These are phyloP conservation scores for Pelodiscus sinensis DNA, from an alignment of 2,113 vertebrate species.

Conservation along the genomic window DNA sequence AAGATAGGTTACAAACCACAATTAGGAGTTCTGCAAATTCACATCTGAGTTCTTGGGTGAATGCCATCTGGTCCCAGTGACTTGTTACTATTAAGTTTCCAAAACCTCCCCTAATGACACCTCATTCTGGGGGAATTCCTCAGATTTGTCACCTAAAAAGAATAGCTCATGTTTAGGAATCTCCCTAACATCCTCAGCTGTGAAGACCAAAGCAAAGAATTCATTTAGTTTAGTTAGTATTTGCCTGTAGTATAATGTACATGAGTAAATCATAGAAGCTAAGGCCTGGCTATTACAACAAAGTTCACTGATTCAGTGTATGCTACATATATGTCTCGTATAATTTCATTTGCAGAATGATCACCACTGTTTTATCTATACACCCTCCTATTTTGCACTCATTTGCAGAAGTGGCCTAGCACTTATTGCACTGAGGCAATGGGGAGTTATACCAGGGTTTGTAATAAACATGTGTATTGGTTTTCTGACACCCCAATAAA, in stretches of 20 bases:
- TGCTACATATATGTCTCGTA: not conserved
- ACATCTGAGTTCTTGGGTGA: too few species aligned
- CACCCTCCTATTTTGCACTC: not conserved
- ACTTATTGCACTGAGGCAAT: not conserved
- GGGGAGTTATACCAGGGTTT: not conserved
- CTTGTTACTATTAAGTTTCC: too few species aligned
- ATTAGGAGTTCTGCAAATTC: too few species aligned
- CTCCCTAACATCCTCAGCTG: too few species aligned
- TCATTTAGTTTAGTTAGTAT: not conserved
- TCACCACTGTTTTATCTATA: not conserved
- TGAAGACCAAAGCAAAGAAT: too few species aligned
- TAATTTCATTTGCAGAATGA: not conserved
- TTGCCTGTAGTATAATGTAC: conserved; percentile 46
- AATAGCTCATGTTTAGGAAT: too few species aligned
- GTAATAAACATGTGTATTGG: not conserved
- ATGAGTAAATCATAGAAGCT: conserved; percentile 51
- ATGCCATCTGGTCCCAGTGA: too few species aligned
- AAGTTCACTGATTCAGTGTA: not conserved
- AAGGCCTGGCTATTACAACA: conserved; percentile 1
- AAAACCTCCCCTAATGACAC: too few species aligned
- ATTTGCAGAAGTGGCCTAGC: not conserved
- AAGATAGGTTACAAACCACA: too few species aligned
- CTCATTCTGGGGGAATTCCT: too few species aligned
- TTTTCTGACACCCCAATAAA: not conserved
- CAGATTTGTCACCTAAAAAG: too few species aligned